Evolutionary conservation across 2,113 vertebrate genomes (phyloP).

Genomic region (Thalassarche chlororhynchos): DNA sequence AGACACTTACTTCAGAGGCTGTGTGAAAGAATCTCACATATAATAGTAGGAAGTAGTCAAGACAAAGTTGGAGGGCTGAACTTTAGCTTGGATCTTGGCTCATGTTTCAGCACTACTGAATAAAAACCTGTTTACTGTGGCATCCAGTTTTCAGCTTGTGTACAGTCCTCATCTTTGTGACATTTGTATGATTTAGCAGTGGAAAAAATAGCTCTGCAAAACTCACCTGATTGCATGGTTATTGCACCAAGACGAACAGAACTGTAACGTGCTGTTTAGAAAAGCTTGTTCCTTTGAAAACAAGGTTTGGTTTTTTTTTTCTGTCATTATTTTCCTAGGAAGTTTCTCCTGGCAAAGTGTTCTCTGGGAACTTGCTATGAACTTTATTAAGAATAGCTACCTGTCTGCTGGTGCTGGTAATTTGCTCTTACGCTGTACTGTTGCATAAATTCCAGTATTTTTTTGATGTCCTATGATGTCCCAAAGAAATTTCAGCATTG

Average conservation of each 20-base stretch:
- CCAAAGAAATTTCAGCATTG: background rate
- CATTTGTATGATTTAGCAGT: background rate
- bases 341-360: constrained; percentile 68
- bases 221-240: background rate
- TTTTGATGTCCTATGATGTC: background rate
- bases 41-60: constrained; percentile 72
- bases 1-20: constrained; percentile 64
- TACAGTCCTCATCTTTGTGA: background rate
- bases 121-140: background rate
- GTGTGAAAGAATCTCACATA: constrained; percentile 45
- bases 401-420: background rate
- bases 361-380: constrained; percentile 46
- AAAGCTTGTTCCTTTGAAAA: constrained; percentile 26
- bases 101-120: constrained; percentile 3
- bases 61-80: constrained; percentile 47
- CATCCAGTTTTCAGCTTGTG: background rate
- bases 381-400: constrained; percentile 17
- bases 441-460: background rate
- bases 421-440: background rate
- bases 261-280: background rate
- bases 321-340: constrained; percentile 64
- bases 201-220: background rate
- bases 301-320: background rate
- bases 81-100: constrained; percentile 13
- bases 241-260: background rate